Evolutionary conservation across 2,797 vertebrate genomes (phyloP), one percentile per base, ranked within the genome.

Genomic region (Coilia nasus): DNA sequence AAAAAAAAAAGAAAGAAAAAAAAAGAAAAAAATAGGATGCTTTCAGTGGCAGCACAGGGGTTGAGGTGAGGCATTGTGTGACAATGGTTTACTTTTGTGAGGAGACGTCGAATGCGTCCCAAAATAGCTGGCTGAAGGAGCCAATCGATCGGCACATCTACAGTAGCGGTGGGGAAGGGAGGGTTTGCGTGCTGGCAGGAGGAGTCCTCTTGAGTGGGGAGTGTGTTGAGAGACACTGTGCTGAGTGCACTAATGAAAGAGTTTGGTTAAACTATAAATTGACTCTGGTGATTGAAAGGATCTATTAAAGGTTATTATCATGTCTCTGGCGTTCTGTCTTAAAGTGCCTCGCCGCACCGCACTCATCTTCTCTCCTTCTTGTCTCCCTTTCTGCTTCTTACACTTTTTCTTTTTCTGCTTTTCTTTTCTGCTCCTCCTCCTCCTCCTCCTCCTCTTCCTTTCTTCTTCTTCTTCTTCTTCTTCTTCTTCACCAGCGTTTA

Each of bases 261-360:
- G 9, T 80, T 83, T 89, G 87, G 84, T 90, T 90, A 84, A 85
- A 89, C 85, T 87, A 84, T 83, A 89, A 91, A 92, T 88, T 86
- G 89, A 90, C 91, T 91, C 84, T 47, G 75, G 82, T 50, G 83
- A 91, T 93, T 92, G 90, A 88, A 87, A 83, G 60, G 85, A 88
- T 88, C 86, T 88, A 91, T 90, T 87, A 89, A 89, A 86, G 78
- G 90, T 86, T 90, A 90, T 94, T 92, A 91, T 88, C 92, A 89
- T 89, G 86, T 87, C 84, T 87, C 82, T 71, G 85, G 85, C 86
- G 83, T 78, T 86, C 88, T 85, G 81, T 47, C 28, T 54, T 71
- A 89, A 82, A 59, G 75, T 85, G 86, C 89, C 90, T 89, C 83
- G 90, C 62, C 80, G 87, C 75, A 47, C 60, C 14, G 84, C 89